Evolutionary conservation across 2,797 vertebrate genomes (phyloP), one percentile per base, ranked within the genome.

Genomic region (Melanotaenia boesemani): DNA sequence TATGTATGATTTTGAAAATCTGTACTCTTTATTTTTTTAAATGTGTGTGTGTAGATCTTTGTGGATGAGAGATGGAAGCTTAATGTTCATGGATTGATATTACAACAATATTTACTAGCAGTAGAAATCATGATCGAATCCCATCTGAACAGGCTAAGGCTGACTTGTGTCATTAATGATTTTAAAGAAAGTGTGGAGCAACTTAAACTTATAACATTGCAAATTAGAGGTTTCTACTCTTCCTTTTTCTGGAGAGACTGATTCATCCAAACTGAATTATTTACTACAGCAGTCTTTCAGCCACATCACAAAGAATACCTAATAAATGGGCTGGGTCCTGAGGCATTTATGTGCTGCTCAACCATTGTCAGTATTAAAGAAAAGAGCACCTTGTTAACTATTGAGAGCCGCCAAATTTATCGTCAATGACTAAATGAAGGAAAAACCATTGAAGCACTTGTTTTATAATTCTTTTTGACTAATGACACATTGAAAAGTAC

Each of bases 281-380:
- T 91, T 77, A 91, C 69, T 7, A 10, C 60, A 54, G 61, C 64
- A 18, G 70, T 77, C 76, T 72, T 70, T 37, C 73, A 77, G 80
- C 69, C 67, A 86, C 84, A 88, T 89, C 89, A 90, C 86, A 89
- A 89, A 88, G 87, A 86, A 86, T 89, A 67, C 7, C 77, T 81
- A 84, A 90, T 90, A 90, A 86, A 87, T 71, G 77, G 73, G 63
- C 61, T 41, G 9, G 1, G 62, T 85, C 83, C 73, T 77, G 18
- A 67, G 78, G 84, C 78, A 54, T 57, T 78, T 74, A 65, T 36
- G 65, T 76, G 63, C 58, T 5, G 46, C 67, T 83, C 70, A 77
- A 26, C 59, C 34, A 69, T 2, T 67, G 56, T 30, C 64, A 56
- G 63, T 8, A 67, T 63, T 72, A 70, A 85, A 70, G 71, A 74